Evolutionary conservation across 1,140 invertebrate genomes (phyloP), one percentile per base, ranked within the genome.

Genomic region (Atta texana): DNA sequence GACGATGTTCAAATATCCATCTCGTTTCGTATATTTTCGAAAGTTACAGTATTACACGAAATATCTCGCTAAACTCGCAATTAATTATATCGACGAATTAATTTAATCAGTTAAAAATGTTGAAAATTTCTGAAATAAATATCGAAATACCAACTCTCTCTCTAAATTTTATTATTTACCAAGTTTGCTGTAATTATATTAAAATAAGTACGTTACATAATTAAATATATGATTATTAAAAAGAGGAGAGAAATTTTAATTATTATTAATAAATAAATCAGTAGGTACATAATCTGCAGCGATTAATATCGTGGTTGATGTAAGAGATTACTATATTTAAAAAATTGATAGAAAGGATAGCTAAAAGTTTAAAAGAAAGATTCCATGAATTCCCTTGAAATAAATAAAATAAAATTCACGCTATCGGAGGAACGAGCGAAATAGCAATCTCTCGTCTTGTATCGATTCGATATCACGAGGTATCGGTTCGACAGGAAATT

Each of bases 401-500:
- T 51, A 28, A 75, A 75, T 74, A n/a, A n/a, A n/a, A n/a, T n/a
- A n/a, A n/a, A n/a, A n/a, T 75, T 24, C 55, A 55, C 3, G 14
- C 14, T 8, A 49, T 53, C 76, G 6, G 24, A 28, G 21, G 28
- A 61, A 59, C 24, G 39, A 44, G 39, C 8, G 24, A 74, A 74
- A 75, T 34, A 61, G 55, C 69, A 63, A 84, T 74, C 80, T 84
- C 61, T 75, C 39, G 21, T 51, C 53, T 49, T 74, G 69, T 84
- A 84, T 84, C 80, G 80, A 84, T 84, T 75, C 24, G 69, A 7
- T 14, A 44, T 6, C 16, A 21, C 34, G 64, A 81, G 64, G 63
- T 82, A 82, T 84, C 55, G 69, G 69, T 34, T 61, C 39, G 80
- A 51, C 68, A 51, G 80, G 49, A 82, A 61, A 82, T 82, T 85